phyloP scores from a whole-genome alignment of 2,113 vertebrate genomes.

The Planiliza haematocheilus region DNA sequence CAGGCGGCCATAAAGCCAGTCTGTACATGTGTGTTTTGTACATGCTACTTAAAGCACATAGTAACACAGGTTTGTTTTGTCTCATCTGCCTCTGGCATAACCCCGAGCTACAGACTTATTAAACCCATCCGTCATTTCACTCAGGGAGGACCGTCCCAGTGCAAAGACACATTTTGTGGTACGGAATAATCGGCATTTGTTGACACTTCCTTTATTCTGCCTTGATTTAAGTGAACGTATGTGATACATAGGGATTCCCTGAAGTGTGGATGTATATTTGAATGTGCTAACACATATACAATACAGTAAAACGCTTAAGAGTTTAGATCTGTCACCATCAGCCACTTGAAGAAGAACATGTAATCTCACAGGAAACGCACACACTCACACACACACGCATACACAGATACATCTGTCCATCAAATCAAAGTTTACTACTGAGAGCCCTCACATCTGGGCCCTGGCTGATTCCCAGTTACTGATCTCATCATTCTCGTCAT shows the following conservation, averaged over 20 bases:
- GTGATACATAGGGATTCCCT: neutral
- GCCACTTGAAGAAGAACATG: neutral
- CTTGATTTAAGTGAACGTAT: slow-evolving; percentile 30
- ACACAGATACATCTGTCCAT: slow-evolving; percentile 11
- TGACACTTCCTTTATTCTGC: slow-evolving; percentile 44
- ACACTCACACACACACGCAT: slow-evolving; percentile 40
- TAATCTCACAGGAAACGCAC: slow-evolving; percentile 32
- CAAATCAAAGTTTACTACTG: slow-evolving; percentile 40
- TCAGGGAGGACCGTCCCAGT: neutral
- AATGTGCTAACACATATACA: slow-evolving; percentile 8
- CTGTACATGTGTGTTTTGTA: slow-evolving; percentile 68
- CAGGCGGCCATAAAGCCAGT: slow-evolving; percentile 58
- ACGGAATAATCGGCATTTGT: slow-evolving; percentile 37
- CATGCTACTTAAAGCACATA: slow-evolving; percentile 58
- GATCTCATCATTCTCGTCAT: slow-evolving; percentile 60
- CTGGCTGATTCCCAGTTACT: slow-evolving; percentile 65
- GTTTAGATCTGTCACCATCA: slow-evolving; percentile 3
- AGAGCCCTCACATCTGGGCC: slow-evolving; percentile 68
- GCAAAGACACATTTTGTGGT: slow-evolving; percentile 19
- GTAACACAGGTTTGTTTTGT: slow-evolving; percentile 71
- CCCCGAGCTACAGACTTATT: slow-evolving; percentile 77
- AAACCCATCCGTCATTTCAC: slow-evolving; percentile 76
- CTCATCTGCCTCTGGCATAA: slow-evolving; percentile 67
- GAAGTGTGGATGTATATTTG: neutral
- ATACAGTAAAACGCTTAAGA: slow-evolving; percentile 2